A percentile compares a stretch with the other conserved stretches of the same genome.
phyloP scores from a whole-genome alignment of 2,113 vertebrate species.

The Dendrocopos noguchii region DNA sequence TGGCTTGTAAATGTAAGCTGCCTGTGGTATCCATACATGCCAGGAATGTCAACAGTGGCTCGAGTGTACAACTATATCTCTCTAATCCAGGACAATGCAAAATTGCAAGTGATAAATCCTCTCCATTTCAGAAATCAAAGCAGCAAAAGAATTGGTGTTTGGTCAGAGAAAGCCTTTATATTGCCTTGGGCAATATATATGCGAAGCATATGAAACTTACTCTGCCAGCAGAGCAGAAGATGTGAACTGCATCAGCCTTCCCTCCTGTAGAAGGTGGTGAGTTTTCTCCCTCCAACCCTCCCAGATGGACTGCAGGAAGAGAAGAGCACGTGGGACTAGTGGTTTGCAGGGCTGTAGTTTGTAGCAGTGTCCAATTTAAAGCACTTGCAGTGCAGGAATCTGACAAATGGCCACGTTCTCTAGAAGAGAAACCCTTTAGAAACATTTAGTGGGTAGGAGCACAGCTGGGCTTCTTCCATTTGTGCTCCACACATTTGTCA shows the following conservation, averaged over 20 bases:
- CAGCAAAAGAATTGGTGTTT: neutral
- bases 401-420: neutral
- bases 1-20: neutral
- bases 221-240: neutral
- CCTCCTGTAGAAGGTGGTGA: neutral
- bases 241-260: neutral
- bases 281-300: neutral
- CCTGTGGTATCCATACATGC: neutral
- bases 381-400: neutral
- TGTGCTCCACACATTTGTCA: neutral
- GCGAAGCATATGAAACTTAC: neutral
- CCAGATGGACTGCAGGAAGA: neutral
- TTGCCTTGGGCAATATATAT: neutral
- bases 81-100: neutral
- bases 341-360: neutral
- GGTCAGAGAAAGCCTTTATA: neutral
- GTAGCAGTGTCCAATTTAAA: fast-evolving
- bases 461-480: neutral
- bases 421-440: neutral
- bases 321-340: neutral
- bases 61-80: fast-evolving
- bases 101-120: neutral
- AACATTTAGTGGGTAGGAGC: fast-evolving
- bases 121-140: neutral
- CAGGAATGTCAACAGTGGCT: neutral